Conservation (phyloP, 2,797 vertebrate species). For the Carapus acus region DNA sequence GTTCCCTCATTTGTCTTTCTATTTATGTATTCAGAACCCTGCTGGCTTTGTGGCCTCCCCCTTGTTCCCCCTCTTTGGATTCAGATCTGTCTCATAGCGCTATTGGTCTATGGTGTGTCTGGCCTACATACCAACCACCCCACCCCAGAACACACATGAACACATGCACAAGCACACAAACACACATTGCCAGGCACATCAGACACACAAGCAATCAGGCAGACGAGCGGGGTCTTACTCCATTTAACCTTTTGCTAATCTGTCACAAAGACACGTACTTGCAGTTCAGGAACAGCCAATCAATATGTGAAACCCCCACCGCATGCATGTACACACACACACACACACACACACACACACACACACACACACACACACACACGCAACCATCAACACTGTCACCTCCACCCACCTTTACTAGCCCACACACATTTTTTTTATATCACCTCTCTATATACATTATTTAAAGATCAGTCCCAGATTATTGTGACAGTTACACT, state of each 20-base stretch:
- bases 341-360: slow-evolving; percentile 4
- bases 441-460: slow-evolving; percentile 15
- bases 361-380: neutral
- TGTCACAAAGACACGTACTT: too few species aligned
- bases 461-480: slow-evolving; percentile 4
- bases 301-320: too few species aligned
- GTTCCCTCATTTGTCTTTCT: slow-evolving; percentile 24
- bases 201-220: slow-evolving; percentile 21
- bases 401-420: too few species aligned
- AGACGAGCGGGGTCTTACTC: slow-evolving; percentile 20
- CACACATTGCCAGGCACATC: too few species aligned
- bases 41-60: neutral
- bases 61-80: slow-evolving; percentile 17
- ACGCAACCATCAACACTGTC: neutral
- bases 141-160: too few species aligned
- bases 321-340: slow-evolving; percentile 5
- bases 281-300: too few species aligned
- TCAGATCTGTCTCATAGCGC: slow-evolving; percentile 44
- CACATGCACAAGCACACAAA: too few species aligned
- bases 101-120: slow-evolving; percentile 55
- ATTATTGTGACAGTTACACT: slow-evolving; percentile 1
- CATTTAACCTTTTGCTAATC: slow-evolving; percentile 53
- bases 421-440: too few species aligned
- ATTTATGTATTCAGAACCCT: slow-evolving; percentile 31
- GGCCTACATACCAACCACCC: slow-evolving; percentile 60